These are phyloP conservation scores for Abscondita cerata DNA, from an alignment of 2,888 invertebrate species.

Conservation along the genomic window DNA sequence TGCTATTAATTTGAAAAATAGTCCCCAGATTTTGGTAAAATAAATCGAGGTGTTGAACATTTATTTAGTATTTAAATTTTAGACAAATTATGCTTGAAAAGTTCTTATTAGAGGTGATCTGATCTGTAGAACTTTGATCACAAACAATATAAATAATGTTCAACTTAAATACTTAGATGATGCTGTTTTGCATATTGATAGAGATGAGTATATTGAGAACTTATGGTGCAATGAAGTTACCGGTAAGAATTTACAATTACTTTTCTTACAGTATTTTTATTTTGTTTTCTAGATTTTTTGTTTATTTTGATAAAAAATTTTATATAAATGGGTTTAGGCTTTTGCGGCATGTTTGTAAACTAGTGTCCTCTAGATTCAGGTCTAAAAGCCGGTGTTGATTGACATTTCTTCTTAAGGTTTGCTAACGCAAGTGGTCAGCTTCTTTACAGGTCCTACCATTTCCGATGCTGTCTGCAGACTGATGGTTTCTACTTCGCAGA, in stretches of 20 bases:
- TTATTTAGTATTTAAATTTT: conserved; percentile 16
- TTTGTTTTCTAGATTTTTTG: too few relatives aligned
- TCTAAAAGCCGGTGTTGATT: too few relatives aligned
- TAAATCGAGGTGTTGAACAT: neutral
- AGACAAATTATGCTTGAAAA: conserved; percentile 42
- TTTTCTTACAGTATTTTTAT: neutral
- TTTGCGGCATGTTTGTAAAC: too few relatives aligned
- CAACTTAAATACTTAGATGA: conserved; percentile 6
- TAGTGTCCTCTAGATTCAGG: too few relatives aligned
- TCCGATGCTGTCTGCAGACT: too few relatives aligned
- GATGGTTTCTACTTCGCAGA: too few relatives aligned
- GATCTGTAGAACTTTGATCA: conserved; percentile 16
- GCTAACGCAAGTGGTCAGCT: too few relatives aligned
- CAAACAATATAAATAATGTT: conserved; percentile 3
- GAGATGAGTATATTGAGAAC: conserved; percentile 11
- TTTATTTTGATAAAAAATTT: too few relatives aligned
- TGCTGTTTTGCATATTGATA: conserved; percentile 12
- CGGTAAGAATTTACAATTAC: conserved; percentile 13
- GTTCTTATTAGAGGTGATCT: conserved; percentile 43
- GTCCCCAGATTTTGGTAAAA: conserved; percentile 7
- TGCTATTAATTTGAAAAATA: conserved; percentile 16
- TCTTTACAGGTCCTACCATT: too few relatives aligned
- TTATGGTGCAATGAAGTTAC: conserved; percentile 17
- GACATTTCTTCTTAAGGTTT: too few relatives aligned
- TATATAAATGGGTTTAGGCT: too few relatives aligned